These are phyloP conservation scores for Drosophila nigromelanica DNA, from an alignment of 1,140 invertebrate genomes.

Conservation along the genomic window DNA sequence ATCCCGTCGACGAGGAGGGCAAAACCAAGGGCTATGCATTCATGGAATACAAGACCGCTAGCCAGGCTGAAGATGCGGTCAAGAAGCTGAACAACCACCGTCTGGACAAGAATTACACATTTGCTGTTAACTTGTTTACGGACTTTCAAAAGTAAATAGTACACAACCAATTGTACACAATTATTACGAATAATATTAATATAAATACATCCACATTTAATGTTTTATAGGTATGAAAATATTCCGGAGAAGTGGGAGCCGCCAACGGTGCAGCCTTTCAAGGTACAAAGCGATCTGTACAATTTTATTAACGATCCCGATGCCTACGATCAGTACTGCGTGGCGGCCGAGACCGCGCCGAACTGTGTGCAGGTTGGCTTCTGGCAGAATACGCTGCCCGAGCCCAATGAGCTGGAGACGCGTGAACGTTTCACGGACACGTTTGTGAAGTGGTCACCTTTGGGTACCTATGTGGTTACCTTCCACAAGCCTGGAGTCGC, in stretches of 20 bases:
- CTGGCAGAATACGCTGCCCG: conserved; percentile 95
- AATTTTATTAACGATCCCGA: conserved; percentile 96
- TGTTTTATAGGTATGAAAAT: conserved; percentile 89
- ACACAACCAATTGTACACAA: neutral
- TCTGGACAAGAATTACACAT: conserved; percentile 98
- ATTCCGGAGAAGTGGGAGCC: conserved; percentile 97
- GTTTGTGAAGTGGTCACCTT: conserved; percentile 97
- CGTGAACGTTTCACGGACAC: conserved; percentile 90
- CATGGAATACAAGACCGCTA: conserved; percentile 93
- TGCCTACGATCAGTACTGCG: conserved; percentile 97
- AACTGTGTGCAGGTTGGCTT: conserved; percentile 91
- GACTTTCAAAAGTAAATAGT: conserved; percentile 95
- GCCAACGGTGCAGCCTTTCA: conserved; percentile 93
- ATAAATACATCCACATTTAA: neutral
- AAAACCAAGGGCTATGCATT: conserved; percentile 98
- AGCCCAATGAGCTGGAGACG: conserved; percentile 92
- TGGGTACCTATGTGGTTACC: conserved; percentile 97
- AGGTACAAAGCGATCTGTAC: conserved; percentile 94
- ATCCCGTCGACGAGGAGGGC: conserved; percentile 93
- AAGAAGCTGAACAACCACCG: conserved; percentile 96
- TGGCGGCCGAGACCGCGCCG: conserved; percentile 91
- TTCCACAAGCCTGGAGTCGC: conserved; percentile 98
- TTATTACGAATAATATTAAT: neutral
- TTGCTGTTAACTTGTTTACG: conserved; percentile 97
- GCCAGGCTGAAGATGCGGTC: conserved; percentile 93